Percentiles rank a stretch among this genome's conserved stretches.
Evolutionary conservation across 2,113 vertebrate genomes (phyloP).

Genomic region (Microtus pennsylvanicus): DNA sequence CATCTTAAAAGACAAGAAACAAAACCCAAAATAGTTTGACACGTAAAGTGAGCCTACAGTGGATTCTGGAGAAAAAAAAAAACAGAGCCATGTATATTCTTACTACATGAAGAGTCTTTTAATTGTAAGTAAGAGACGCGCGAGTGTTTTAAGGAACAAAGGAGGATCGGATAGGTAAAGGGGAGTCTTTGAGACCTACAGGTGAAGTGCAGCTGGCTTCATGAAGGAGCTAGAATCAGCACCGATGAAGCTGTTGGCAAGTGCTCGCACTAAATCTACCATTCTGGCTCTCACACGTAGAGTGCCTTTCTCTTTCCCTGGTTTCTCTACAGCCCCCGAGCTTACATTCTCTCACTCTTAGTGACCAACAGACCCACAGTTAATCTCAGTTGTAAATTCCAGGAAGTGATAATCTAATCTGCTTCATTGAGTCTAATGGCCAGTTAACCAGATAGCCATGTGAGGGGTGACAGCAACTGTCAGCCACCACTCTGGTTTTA

Average conservation of each 20-base stretch:
- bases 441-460: background rate
- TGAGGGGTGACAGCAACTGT: background rate
- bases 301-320: background rate
- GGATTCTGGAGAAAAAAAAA: background rate
- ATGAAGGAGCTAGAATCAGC: background rate
- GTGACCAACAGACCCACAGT: background rate
- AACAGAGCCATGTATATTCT: background rate
- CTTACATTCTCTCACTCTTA: background rate
- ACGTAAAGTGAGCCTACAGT: background rate
- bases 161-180: background rate
- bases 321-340: background rate
- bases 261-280: background rate
- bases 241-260: background rate
- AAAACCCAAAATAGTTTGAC: background rate
- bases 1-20: background rate
- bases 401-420: background rate
- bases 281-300: background rate
- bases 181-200: no score
- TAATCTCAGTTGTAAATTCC: background rate
- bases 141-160: constrained; percentile 5
- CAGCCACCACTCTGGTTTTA: background rate
- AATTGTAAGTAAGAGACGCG: background rate
- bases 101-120: background rate
- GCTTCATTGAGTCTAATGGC: background rate
- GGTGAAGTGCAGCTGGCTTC: background rate